A percentile compares a stretch with the other conserved stretches of the same genome.
Evolutionary conservation across 2,888 invertebrate species (phyloP).

Genomic region (Athrips mouffetella): DNA sequence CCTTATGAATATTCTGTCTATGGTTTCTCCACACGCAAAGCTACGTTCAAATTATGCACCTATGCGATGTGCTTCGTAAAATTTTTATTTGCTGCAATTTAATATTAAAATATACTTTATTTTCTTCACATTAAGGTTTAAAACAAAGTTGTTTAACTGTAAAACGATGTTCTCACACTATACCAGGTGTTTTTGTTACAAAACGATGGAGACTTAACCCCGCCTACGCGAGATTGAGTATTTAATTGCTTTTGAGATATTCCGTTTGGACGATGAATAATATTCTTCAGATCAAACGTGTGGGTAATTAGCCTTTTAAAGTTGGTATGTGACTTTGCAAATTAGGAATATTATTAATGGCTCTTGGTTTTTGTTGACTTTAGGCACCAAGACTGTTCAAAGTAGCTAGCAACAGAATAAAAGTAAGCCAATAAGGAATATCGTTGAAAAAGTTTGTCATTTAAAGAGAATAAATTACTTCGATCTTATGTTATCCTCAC

Average conservation of each 20-base stretch:
- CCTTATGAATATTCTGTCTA: constrained; percentile 2
- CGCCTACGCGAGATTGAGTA: constrained; percentile 54
- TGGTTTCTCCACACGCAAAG: neutral
- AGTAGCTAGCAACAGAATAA: no score
- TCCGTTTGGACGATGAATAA: neutral
- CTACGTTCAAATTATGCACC: neutral
- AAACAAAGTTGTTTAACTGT: neutral
- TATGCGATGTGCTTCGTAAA: neutral
- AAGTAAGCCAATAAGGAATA: no score
- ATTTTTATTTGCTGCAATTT: neutral
- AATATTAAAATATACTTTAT: neutral
- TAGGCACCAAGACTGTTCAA: no score
- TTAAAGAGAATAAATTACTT: no score
- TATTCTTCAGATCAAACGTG: neutral
- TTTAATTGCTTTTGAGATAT: constrained; percentile 42
- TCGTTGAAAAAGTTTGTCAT: no score
- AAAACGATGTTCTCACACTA: constrained; percentile 55
- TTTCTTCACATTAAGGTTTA: neutral
- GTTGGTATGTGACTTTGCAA: neutral
- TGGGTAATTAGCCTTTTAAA: neutral
- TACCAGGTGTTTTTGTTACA: constrained; percentile 62
- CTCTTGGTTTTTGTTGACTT: no score
- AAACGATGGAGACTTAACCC: constrained; percentile 42
- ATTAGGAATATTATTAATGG: neutral
- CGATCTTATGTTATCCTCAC: no score